Percentiles rank a stretch among this genome's conserved stretches.
These are phyloP conservation scores for Orientallactaga sibirica DNA, from an alignment of 2,797 vertebrate genomes.

Conservation along the genomic window DNA sequence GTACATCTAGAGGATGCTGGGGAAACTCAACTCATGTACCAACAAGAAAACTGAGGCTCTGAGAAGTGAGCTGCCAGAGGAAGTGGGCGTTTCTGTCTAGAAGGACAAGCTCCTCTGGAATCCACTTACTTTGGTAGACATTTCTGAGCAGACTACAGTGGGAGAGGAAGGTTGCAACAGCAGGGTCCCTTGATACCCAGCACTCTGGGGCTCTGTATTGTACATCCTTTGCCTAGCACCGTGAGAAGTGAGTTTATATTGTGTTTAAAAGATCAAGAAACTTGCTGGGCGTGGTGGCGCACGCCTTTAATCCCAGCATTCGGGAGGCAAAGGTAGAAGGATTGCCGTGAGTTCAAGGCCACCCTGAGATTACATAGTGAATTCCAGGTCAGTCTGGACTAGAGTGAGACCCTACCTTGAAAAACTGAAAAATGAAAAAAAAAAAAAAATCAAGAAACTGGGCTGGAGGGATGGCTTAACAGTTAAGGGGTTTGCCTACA, in stretches of 20 bases:
- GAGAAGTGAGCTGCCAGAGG: neutral
- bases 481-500: too few species aligned
- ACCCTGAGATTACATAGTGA: too few species aligned
- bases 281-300: too few species aligned
- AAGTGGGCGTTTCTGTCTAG: neutral
- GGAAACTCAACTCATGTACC: neutral
- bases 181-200: neutral
- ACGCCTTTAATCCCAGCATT: too few species aligned
- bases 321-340: too few species aligned
- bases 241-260: neutral
- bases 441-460: too few species aligned
- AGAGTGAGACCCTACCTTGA: too few species aligned
- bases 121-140: neutral
- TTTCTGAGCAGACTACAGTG: neutral
- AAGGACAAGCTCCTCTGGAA: neutral
- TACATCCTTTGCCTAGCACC: neutral
- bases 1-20: neutral
- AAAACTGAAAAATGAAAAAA: too few species aligned
- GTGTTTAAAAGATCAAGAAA: neutral
- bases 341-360: too few species aligned
- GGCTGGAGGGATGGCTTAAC: too few species aligned
- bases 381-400: too few species aligned
- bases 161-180: neutral
- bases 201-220: neutral
- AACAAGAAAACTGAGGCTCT: conserved; percentile 4